These are phyloP conservation scores for Drosophila monieri DNA, from an alignment of 2,888 invertebrate species.

Conservation along the genomic window DNA sequence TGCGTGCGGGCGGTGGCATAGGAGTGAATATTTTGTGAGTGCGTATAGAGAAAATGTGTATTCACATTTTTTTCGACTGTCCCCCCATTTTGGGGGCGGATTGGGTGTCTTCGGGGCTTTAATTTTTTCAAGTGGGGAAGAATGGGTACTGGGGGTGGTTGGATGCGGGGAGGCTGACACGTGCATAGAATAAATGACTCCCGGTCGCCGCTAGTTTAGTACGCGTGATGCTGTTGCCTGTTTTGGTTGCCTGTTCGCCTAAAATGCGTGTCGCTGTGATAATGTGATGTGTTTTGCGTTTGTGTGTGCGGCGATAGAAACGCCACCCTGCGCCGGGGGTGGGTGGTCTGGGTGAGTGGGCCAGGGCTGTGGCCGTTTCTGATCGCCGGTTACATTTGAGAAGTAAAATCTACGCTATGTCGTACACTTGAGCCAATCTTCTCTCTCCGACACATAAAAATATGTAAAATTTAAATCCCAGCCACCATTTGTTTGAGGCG, in stretches of 20 bases:
- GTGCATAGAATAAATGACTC: slow-evolving; percentile 3
- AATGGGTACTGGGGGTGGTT: background rate
- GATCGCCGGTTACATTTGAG: slow-evolving; percentile 81
- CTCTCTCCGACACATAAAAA: slow-evolving; percentile 48
- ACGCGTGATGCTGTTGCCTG: slow-evolving; percentile 59
- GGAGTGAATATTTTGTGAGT: slow-evolving; percentile 13
- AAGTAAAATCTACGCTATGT: slow-evolving; percentile 82
- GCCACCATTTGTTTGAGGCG: slow-evolving; percentile 39
- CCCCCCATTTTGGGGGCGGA: background rate
- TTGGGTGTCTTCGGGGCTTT: slow-evolving; percentile 7
- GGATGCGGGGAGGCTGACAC: slow-evolving; percentile 11
- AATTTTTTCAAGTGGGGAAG: background rate
- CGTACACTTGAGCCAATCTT: slow-evolving; percentile 74
- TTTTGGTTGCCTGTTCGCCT: slow-evolving; percentile 77
- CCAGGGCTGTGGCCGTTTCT: slow-evolving; percentile 41
- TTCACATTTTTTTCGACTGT: slow-evolving; percentile 11
- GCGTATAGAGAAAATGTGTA: slow-evolving; percentile 36
- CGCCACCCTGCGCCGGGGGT: background rate
- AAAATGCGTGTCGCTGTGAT: slow-evolving; percentile 79
- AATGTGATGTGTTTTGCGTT: slow-evolving; percentile 59
- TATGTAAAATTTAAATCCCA: slow-evolving; percentile 40
- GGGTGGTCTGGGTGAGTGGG: slow-evolving; percentile 4
- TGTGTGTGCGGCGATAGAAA: slow-evolving; percentile 19
- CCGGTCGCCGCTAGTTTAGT: slow-evolving; percentile 51
- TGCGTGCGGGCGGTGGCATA: background rate